Evolutionary conservation across 2,888 invertebrate species (phyloP).

Genomic region (Stenolophus ochropezus): DNA sequence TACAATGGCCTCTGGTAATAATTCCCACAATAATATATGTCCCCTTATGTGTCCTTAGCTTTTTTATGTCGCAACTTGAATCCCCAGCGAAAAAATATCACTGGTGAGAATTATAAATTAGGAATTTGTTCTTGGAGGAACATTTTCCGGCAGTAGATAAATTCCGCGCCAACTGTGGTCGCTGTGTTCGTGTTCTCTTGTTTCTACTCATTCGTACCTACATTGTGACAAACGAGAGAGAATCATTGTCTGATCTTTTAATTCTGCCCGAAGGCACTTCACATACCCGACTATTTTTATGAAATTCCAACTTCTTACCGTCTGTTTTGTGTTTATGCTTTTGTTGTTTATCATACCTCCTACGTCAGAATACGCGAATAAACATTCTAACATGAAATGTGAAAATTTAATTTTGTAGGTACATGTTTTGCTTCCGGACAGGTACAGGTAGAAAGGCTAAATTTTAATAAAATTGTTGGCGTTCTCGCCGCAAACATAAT

Average conservation of each 20-base stretch:
- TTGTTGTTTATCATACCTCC: too few relatives aligned
- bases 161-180: constrained; percentile 12
- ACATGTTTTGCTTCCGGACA: too few relatives aligned
- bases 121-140: constrained; percentile 27
- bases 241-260: constrained; percentile 51
- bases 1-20: not conserved
- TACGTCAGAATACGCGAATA: too few relatives aligned
- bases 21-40: not conserved
- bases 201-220: not conserved
- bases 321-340: not conserved
- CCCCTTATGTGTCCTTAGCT: not conserved
- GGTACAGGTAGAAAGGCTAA: too few relatives aligned
- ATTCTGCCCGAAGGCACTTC: constrained; percentile 25
- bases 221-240: constrained; percentile 37
- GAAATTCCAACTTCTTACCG: too few relatives aligned
- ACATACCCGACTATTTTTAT: not conserved
- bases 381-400: too few relatives aligned
- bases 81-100: constrained; percentile 23
- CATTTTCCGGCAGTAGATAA: constrained; percentile 37
- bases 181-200: not conserved
- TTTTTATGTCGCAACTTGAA: constrained; percentile 11
- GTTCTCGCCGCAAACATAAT: too few relatives aligned
- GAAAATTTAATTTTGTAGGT: too few relatives aligned
- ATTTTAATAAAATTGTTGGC: too few relatives aligned
- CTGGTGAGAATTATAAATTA: constrained; percentile 36